Percentiles rank a stretch among this genome's conserved stretches.
These are phyloP conservation scores for Beroe ovata DNA, from an alignment of 37 sponge, comb jelly and placozoan genomes.

Conservation along the genomic window DNA sequence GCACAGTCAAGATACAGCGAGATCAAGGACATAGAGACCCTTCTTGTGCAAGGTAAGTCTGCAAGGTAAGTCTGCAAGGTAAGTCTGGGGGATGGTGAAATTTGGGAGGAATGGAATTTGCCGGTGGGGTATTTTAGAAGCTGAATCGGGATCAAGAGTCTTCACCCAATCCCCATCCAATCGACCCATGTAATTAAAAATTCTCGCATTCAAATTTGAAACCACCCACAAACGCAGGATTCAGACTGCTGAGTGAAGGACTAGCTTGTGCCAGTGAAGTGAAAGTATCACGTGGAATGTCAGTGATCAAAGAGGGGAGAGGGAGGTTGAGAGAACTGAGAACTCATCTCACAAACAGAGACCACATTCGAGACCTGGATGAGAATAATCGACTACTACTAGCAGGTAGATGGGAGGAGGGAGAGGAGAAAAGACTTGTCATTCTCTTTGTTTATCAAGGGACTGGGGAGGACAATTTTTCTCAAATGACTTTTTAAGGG, in stretches of 20 bases:
- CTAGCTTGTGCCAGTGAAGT: neutral
- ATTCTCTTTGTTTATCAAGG: too few relatives aligned
- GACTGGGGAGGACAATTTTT: too few relatives aligned
- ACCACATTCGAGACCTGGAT: constrained; percentile 8
- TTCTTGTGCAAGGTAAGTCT: neutral
- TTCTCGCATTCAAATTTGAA: too few relatives aligned
- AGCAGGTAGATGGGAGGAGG: neutral
- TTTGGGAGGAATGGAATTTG: too few relatives aligned
- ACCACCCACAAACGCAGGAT: too few relatives aligned
- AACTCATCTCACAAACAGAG: neutral
- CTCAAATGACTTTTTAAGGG: too few relatives aligned
- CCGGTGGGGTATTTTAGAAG: too few relatives aligned
- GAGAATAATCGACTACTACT: constrained; percentile 37
- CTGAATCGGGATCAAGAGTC: too few relatives aligned
- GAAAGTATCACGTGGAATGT: constrained; percentile 15
- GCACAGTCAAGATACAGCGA: neutral
- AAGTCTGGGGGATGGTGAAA: too few relatives aligned
- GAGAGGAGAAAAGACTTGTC: neutral
- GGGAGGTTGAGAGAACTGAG: neutral
- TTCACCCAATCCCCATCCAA: too few relatives aligned
- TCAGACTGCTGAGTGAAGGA: neutral
- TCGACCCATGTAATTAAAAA: too few relatives aligned
- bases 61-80: too few relatives aligned
- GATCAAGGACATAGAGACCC: neutral
- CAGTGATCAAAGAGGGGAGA: constrained; percentile 20